These are phyloP conservation scores for Sporophila hypoxantha DNA, from an alignment of 2,113 vertebrate genomes.

Conservation along the genomic window DNA sequence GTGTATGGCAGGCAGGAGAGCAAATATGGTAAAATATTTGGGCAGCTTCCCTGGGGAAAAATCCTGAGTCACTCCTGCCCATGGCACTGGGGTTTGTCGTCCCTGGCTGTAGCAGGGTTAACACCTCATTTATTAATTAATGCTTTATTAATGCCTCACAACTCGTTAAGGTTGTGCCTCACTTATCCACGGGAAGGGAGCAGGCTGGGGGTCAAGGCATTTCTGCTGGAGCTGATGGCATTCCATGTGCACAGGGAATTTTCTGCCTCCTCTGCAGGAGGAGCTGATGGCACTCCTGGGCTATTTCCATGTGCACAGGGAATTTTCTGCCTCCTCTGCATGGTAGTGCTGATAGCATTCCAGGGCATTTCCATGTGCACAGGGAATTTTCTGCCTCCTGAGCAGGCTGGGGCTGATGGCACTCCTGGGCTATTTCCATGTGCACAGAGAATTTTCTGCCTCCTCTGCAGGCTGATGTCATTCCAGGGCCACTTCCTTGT, in stretches of 20 bases:
- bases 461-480: too few relatives aligned
- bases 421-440: too few relatives aligned
- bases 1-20: not conserved
- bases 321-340: not conserved
- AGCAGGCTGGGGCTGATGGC: too few relatives aligned
- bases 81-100: not conserved
- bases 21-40: constrained; percentile 41
- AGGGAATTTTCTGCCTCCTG: not conserved
- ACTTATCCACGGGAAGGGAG: accelerated
- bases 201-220: accelerated
- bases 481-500: too few relatives aligned
- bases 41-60: constrained; percentile 10
- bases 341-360: not conserved
- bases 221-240: not conserved
- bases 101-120: accelerated
- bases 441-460: too few relatives aligned
- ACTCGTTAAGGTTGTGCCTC: not conserved
- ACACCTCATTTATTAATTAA: not conserved
- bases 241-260: too few relatives aligned
- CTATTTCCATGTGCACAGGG: too few relatives aligned
- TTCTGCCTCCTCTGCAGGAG: too few relatives aligned
- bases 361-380: not conserved
- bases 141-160: not conserved
- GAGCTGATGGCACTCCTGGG: not conserved
- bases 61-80: not conserved